phyloP scores from a whole-genome alignment of 2,797 vertebrate species.

The Sebastes diploproa region DNA sequence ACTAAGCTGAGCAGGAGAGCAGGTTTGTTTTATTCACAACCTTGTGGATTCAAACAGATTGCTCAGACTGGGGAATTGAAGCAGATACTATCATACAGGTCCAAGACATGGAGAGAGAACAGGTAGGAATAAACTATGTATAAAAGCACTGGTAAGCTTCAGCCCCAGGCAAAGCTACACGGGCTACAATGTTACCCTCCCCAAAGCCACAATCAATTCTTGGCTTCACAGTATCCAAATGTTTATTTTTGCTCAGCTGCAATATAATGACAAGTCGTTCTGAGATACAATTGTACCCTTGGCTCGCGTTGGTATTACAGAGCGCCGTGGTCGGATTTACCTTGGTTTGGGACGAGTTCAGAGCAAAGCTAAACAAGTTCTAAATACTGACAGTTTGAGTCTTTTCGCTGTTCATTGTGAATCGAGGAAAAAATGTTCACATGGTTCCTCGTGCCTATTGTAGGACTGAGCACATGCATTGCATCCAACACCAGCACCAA shows the following conservation, averaged over 20 bases:
- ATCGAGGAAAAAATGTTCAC: constrained; percentile 14
- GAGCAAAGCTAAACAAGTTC: constrained; percentile 54
- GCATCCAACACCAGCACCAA: constrained; percentile 14
- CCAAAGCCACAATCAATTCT: constrained; percentile 83
- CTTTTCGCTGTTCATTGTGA: constrained; percentile 21
- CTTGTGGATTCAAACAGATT: constrained; percentile 81
- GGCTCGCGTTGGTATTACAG: constrained; percentile 57
- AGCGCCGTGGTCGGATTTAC: constrained; percentile 40
- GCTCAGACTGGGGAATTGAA: constrained; percentile 79
- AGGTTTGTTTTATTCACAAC: constrained; percentile 85
- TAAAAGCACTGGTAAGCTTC: constrained; percentile 82
- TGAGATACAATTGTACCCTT: constrained; percentile 70
- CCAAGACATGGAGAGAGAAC: constrained; percentile 80
- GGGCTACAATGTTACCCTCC: constrained; percentile 77
- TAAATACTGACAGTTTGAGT: constrained; percentile 42
- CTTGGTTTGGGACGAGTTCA: constrained; percentile 54
- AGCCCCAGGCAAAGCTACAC: constrained; percentile 77
- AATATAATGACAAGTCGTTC: constrained; percentile 76
- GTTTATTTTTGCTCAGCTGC: constrained; percentile 78
- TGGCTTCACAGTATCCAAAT: constrained; percentile 78
- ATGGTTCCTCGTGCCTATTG: constrained; percentile 6
- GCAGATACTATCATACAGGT: constrained; percentile 78
- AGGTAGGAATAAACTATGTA: constrained; percentile 83
- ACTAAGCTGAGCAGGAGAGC: constrained; percentile 79
- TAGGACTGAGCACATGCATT: constrained; percentile 1